Evolutionary conservation across 2,888 invertebrate species (phyloP).

Genomic region (Drosophila neoperkinsi): DNA sequence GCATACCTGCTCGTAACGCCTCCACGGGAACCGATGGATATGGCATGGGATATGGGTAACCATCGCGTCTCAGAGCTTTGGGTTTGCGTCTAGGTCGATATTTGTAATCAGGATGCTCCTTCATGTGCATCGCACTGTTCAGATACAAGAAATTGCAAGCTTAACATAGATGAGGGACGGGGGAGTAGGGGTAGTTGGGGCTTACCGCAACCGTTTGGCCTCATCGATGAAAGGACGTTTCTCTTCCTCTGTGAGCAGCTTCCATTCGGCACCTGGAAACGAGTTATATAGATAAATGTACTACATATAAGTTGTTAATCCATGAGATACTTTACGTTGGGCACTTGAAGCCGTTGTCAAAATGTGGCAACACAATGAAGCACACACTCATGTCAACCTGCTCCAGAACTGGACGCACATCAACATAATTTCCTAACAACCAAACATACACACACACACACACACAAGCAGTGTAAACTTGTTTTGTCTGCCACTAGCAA

Average conservation of each 20-base stretch:
- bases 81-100: slow-evolving; percentile 96
- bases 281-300: slow-evolving; percentile 18
- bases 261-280: slow-evolving; percentile 95
- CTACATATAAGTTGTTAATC: slow-evolving; percentile 53
- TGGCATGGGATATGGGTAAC: slow-evolving; percentile 96
- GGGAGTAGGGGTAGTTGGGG: background rate
- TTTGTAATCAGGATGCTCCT: slow-evolving; percentile 97
- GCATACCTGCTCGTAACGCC: slow-evolving; percentile 93
- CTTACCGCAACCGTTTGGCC: slow-evolving; percentile 92
- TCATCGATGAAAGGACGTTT: slow-evolving; percentile 99
- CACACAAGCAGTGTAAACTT: slow-evolving; percentile 35
- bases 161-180: background rate
- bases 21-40: slow-evolving; percentile 96
- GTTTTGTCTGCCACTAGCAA: slow-evolving; percentile 64
- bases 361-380: slow-evolving; percentile 60
- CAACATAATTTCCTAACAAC: slow-evolving; percentile 52
- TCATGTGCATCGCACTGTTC: slow-evolving; percentile 95
- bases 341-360: slow-evolving; percentile 54
- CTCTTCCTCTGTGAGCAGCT: slow-evolving; percentile 95
- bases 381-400: slow-evolving; percentile 53
- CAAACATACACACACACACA: slow-evolving; percentile 24
- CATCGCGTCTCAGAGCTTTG: slow-evolving; percentile 94
- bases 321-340: slow-evolving; percentile 61
- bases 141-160: slow-evolving; percentile 23
- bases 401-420: slow-evolving; percentile 43